Evolutionary conservation across 2,797 vertebrate species (phyloP), one percentile per base, ranked within the genome.

Genomic region (Triplophysa bombifrons): DNA sequence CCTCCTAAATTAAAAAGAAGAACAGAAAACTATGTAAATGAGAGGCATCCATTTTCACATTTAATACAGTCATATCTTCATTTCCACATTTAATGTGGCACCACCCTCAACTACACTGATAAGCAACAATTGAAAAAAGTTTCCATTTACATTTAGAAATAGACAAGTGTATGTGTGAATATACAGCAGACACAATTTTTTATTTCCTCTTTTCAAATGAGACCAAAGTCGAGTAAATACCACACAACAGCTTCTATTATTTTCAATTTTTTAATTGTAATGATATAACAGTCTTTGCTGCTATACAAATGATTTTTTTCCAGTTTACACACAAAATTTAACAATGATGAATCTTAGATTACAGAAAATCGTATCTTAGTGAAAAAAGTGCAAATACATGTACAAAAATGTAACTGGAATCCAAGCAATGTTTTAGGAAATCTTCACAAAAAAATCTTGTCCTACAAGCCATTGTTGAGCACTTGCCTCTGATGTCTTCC

Each of bases 401-500:
- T 27, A 27, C 25, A 27, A 27, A 20, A 58, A 58, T 25, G 1
- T 14, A 17, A 63, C 16, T 38, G 30, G 34, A 34, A 63, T 19
- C 8, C 5, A 3, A 63, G 17, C 60, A 27, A n/a, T 63, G 60
- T 19, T 17, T 19, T 63, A 34, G 9, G 10, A n/a, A 5, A 53
- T 22, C 8, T 55, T 3, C 41, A 41, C 2, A 0, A 41, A 41
- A 41, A 41, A 41, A 41, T 41, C 41, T 41, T 41, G 10, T 41
- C 9, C 41, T 41, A 75, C 1, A 55, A 14, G 1, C 8, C 14
- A 51, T 51, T 10, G 17, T 50, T 64, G 44, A 34, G 27, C 38
- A 66, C 74, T 76, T 68, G 64, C 64, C 64, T 30, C 51, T 76
- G 74, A 4, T 68, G 20, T 76, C 65, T 67, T 19, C 3, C 38